A percentile compares a stretch with the other conserved stretches of the same genome.
These are phyloP conservation scores for Avahi laniger DNA, from an alignment of 2,797 vertebrate species.

Conservation along the genomic window DNA sequence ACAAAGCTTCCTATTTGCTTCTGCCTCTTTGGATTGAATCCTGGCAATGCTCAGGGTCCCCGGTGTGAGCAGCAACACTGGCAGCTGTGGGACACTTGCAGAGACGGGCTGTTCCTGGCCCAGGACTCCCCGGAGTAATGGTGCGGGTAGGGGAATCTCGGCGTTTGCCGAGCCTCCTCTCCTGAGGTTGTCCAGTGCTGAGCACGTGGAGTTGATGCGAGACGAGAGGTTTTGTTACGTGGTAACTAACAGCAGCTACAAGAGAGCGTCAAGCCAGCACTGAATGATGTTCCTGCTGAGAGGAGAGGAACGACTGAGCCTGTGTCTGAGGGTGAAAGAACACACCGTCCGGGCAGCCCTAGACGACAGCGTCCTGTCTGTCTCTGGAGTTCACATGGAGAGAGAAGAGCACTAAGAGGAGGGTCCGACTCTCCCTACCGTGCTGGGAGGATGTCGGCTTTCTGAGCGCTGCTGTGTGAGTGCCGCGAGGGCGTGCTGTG, in stretches of 20 bases:
- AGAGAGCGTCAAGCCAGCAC: background rate
- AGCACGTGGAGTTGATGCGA: too few species aligned
- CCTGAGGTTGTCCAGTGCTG: background rate
- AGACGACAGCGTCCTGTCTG: background rate
- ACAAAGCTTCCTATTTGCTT: conserved; percentile 42
- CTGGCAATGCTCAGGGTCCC: background rate
- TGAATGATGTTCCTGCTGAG: background rate
- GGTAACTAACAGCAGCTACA: background rate
- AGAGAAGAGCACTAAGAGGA: background rate
- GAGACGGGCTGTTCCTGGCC: background rate
- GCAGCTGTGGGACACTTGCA: background rate
- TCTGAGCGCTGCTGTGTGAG: background rate
- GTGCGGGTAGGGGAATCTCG: background rate
- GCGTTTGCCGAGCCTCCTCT: background rate
- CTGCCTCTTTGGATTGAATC: background rate
- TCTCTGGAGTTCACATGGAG: background rate
- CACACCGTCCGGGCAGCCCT: background rate
- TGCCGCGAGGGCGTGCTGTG: conserved; percentile 39
- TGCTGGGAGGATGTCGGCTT: conserved; percentile 51
- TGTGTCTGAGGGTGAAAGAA: background rate
- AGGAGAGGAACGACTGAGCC: background rate
- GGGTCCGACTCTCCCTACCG: conserved; percentile 41
- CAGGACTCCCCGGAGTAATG: background rate
- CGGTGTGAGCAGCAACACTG: background rate
- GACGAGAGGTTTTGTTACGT: background rate